These are phyloP conservation scores for Drosophila nannoptera DNA, from an alignment of 1,140 invertebrate species.

Conservation along the genomic window DNA sequence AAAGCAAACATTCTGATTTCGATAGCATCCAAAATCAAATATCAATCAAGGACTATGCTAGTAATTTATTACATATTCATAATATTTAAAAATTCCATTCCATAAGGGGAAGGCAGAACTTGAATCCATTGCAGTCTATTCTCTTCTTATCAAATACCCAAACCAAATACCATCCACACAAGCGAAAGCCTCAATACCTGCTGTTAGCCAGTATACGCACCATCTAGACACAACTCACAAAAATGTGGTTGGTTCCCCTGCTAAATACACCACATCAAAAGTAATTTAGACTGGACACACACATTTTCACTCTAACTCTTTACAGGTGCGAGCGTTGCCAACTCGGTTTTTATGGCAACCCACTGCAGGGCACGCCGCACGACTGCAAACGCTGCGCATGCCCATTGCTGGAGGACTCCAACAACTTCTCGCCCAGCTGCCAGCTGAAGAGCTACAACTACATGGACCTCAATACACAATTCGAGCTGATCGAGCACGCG, in stretches of 20 bases:
- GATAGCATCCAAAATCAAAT: no score
- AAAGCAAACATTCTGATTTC: no score
- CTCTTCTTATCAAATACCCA: background rate
- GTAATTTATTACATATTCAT: no score
- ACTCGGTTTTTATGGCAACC: conserved; percentile 95
- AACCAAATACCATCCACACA: background rate
- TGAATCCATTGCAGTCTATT: background rate
- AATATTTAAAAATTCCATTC: no score
- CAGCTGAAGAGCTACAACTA: conserved; percentile 82
- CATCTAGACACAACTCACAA: background rate
- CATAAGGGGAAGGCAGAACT: no score
- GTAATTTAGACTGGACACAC: conserved; percentile 17
- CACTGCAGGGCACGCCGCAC: conserved; percentile 83
- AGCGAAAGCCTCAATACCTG: background rate
- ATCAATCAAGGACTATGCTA: no score
- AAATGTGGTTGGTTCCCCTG: background rate
- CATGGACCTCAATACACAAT: conserved; percentile 78
- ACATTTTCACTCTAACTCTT: background rate
- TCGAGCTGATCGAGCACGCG: conserved; percentile 79
- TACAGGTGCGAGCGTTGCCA: conserved; percentile 91
- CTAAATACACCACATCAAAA: conserved; percentile 35
- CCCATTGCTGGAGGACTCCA: conserved; percentile 85
- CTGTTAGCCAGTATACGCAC: conserved; percentile 3
- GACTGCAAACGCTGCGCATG: conserved; percentile 94
- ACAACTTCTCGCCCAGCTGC: conserved; percentile 95